phyloP scores from a whole-genome alignment of 2,888 invertebrate species.

The Gisinianus flammeolus region DNA sequence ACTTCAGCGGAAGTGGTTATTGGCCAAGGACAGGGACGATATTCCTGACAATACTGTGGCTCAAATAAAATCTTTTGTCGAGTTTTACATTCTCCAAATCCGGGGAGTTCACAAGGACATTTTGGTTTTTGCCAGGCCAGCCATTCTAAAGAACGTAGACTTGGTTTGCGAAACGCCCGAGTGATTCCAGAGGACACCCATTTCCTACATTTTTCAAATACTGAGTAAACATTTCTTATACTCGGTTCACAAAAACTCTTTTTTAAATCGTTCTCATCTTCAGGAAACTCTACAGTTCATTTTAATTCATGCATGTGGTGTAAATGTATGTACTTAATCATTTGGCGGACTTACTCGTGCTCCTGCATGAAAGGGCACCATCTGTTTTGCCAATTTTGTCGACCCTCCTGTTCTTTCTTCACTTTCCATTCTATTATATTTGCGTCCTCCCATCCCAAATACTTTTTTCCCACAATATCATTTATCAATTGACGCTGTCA shows the following conservation, averaged over 20 bases:
- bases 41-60: conserved; percentile 43
- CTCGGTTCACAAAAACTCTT: not conserved
- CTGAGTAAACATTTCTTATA: not conserved
- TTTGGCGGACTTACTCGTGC: conserved; percentile 43
- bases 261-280: not conserved
- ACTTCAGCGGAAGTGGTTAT: conserved; percentile 50
- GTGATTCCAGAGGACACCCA: conserved; percentile 52
- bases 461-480: conserved; percentile 24
- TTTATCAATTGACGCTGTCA: too few relatives aligned
- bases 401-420: conserved; percentile 43
- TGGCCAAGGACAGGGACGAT: conserved; percentile 54
- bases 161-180: conserved; percentile 51
- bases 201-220: conserved; percentile 36
- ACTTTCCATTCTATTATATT: conserved; percentile 46
- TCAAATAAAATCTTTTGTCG: conserved; percentile 41
- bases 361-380: conserved; percentile 49
- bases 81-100: conserved; percentile 37
- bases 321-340: not conserved
- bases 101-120: conserved; percentile 38
- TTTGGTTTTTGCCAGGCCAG: conserved; percentile 44
- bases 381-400: conserved; percentile 45
- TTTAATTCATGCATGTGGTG: not conserved
- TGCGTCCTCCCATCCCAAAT: conserved; percentile 47
- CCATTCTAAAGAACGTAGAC: conserved; percentile 50
- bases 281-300: not conserved